phyloP scores from a whole-genome alignment of 2,888 invertebrate genomes.

The Drosophila ustulata region DNA sequence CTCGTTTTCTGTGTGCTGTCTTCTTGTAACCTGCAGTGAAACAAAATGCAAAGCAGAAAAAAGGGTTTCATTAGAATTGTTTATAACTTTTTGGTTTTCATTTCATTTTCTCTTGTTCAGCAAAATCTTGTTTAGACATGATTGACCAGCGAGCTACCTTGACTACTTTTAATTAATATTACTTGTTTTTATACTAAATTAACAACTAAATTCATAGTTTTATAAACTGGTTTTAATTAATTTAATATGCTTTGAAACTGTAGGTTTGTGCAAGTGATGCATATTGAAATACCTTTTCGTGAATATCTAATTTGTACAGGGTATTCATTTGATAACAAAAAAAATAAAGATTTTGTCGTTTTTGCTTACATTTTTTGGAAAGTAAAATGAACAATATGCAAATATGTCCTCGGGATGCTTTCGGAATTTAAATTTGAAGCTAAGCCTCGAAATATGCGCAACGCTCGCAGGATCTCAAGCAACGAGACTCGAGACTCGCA shows the following conservation, averaged over 20 bases:
- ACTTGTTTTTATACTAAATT: neutral
- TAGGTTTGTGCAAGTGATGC: neutral
- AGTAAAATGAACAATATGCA: conserved; percentile 67
- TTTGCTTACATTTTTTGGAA: conserved; percentile 41
- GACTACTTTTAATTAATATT: neutral
- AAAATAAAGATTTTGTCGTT: conserved; percentile 22
- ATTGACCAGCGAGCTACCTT: conserved; percentile 2
- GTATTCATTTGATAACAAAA: neutral
- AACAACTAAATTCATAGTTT: neutral
- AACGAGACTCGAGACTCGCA: neutral
- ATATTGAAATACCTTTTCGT: neutral
- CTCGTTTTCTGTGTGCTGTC: conserved; percentile 11
- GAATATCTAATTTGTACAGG: neutral
- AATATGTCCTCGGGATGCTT: conserved; percentile 66
- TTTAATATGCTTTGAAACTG: neutral
- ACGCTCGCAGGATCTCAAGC: conserved; percentile 18
- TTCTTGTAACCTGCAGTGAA: neutral
- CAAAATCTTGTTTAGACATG: neutral
- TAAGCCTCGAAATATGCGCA: conserved; percentile 71
- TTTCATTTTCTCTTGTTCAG: neutral
- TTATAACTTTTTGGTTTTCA: conserved; percentile 57
- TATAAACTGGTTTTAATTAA: neutral
- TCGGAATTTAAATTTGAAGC: conserved; percentile 73
- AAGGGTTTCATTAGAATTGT: conserved; percentile 61
- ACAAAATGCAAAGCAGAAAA: conserved; percentile 18